Evolutionary conservation across 2,888 invertebrate species (phyloP).

Genomic region (Fragum whitleyi): DNA sequence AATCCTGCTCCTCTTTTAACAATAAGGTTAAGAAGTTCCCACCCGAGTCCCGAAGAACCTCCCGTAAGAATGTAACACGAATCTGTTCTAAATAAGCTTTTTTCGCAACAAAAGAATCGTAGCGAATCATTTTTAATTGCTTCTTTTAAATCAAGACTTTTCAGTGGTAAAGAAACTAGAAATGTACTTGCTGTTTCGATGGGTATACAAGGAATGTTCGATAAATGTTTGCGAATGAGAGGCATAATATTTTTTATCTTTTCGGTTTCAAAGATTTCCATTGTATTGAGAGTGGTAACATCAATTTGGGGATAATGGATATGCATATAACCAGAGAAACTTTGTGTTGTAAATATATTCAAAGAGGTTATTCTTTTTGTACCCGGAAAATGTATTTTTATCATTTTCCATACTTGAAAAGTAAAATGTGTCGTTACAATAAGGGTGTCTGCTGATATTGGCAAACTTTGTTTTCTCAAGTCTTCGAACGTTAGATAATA

Average conservation of each 20-base stretch:
- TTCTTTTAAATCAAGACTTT: not conserved
- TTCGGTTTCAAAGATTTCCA: not conserved
- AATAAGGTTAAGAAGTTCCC: constrained; percentile 64
- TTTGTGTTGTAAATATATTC: not conserved
- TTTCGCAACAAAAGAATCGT: not conserved
- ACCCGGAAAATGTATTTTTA: no score
- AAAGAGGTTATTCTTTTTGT: not conserved
- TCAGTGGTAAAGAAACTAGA: constrained; percentile 1
- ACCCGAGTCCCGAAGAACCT: constrained; percentile 72
- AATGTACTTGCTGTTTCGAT: not conserved
- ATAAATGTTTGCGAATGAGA: not conserved
- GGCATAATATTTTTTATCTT: not conserved
- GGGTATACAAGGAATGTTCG: not conserved
- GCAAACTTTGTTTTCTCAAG: no score
- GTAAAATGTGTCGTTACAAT: no score
- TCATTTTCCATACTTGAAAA: no score
- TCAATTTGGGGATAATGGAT: not conserved
- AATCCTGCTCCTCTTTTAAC: constrained; percentile 67
- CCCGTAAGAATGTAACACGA: constrained; percentile 68
- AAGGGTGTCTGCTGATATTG: no score
- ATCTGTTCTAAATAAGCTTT: constrained; percentile 48
- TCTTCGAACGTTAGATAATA: no score
- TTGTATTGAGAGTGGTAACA: not conserved
- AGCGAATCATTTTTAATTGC: not conserved
- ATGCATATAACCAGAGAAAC: not conserved